Conservation (phyloP, 2,888 invertebrate species). For the Autographa gamma region DNA sequence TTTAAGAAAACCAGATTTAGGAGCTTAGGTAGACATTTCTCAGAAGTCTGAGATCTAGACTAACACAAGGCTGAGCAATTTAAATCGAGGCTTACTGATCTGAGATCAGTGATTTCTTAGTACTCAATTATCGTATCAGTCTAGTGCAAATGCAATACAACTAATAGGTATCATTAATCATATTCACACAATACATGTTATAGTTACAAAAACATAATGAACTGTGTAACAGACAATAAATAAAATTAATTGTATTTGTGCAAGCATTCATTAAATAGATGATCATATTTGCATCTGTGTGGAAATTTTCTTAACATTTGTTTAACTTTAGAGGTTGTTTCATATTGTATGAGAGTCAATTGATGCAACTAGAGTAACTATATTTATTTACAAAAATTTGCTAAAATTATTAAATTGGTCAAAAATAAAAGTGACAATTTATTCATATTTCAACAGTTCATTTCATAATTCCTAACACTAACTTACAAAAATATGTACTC, state of each 20-base stretch:
- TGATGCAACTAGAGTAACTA: background rate
- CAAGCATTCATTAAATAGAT: conserved; percentile 17
- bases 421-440: too few relatives aligned
- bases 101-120: conserved; percentile 28
- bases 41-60: conserved; percentile 62
- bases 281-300: conserved; percentile 19
- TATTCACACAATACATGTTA: conserved; percentile 16
- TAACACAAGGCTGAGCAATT: conserved; percentile 52
- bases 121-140: conserved; percentile 32
- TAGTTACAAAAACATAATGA: conserved; percentile 19
- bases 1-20: conserved; percentile 56
- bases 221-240: conserved; percentile 26
- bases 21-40: conserved; percentile 62
- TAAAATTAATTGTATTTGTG: conserved; percentile 22
- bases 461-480: too few relatives aligned
- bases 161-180: conserved; percentile 34
- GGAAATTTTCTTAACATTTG: conserved; percentile 19
- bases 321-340: conserved; percentile 10
- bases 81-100: conserved; percentile 37
- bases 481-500: too few relatives aligned
- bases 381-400: too few relatives aligned
- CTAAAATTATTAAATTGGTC: too few relatives aligned
- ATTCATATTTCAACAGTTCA: too few relatives aligned
- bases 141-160: conserved; percentile 18
- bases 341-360: background rate